These are phyloP conservation scores for Sphaerophoria rueppellii DNA, from an alignment of 2,888 invertebrate genomes.

Conservation along the genomic window DNA sequence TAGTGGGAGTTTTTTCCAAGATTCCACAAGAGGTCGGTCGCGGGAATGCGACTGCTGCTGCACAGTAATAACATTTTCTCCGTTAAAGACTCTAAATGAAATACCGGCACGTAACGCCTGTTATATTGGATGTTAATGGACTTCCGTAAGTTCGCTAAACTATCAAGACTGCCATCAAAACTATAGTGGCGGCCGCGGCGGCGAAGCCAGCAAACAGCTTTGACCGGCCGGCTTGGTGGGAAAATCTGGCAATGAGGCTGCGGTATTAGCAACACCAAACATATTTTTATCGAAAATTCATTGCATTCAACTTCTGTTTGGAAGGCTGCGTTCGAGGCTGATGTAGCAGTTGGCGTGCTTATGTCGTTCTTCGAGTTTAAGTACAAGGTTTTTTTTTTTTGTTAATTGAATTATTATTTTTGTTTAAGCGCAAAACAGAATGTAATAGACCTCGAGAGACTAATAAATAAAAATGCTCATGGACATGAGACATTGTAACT, in stretches of 20 bases:
- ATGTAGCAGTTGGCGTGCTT: neutral
- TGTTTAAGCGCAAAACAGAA: neutral
- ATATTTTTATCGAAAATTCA: conserved; percentile 22
- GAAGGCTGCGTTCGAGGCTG: neutral
- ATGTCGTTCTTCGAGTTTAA: conserved; percentile 20
- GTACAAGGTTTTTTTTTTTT: conserved; percentile 28
- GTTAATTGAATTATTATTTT: conserved; percentile 14
- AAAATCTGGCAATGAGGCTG: conserved; percentile 21
- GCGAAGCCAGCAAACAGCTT: no score
- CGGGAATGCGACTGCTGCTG: neutral
- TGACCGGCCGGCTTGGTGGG: conserved; percentile 13
- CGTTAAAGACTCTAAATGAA: conserved; percentile 49
- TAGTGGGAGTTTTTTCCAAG: conserved; percentile 12
- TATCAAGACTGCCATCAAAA: conserved; percentile 4
- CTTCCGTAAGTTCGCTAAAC: conserved; percentile 59
- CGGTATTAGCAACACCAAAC: neutral
- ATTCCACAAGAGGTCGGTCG: conserved; percentile 3
- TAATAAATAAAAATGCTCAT: neutral
- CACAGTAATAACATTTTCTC: conserved; percentile 59
- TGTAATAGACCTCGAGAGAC: neutral
- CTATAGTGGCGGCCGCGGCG: no score
- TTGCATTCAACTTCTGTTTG: conserved; percentile 19
- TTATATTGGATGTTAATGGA: conserved; percentile 58
- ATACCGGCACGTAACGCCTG: conserved; percentile 59
- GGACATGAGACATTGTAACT: neutral